Evolutionary conservation across 2,113 vertebrate species (phyloP), one percentile per base, ranked within the genome.

Genomic region (Cepphus grylle): DNA sequence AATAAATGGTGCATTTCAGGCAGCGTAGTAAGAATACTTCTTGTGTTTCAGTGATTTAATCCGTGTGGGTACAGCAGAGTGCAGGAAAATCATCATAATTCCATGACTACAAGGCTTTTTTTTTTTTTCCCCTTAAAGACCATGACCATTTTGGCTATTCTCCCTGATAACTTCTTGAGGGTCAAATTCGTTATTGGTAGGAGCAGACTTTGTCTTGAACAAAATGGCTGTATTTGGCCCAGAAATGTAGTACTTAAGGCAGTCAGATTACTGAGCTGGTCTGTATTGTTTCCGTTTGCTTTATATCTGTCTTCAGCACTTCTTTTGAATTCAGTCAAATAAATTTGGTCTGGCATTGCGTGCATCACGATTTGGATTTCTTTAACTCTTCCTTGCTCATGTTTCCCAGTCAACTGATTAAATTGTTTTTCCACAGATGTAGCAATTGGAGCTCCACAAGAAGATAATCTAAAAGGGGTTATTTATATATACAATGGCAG

Each of bases 401-500:
- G 3, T 81, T 67, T 88, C 56, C 53, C 47, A 43, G 36, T 59
- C 9, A 72, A 36, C 12, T 72, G 27, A 58, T 43, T 78, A 42
- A 83, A 86, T 80, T 84, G 27, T 81, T 87, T 81, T 86, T 81
- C 47, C 88, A 91, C 95, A 99, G 99, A 99, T 97, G 97, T 99
- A 88, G 99, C 98, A 52, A 98, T 99, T 81, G 99, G 98, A 36
- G 99, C 99, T 34, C 99, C 99, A 9, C 99, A 99, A 32, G 99
- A 99, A 97, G 98, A 99, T 32, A 76, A 99, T 73, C 96, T 98
- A 45, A 92, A 81, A 85, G 99, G 99, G 1, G 98, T 98, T 78
- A 83, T 99, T 95, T 99, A 99, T 91, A 99, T 99, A 97, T 99
- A 99, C 94, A 99, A 99, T 80, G 99, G 99, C 74, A 98, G 98